Conservation (phyloP, 2,113 vertebrate genomes). For the Crotalus viridis region DNA sequence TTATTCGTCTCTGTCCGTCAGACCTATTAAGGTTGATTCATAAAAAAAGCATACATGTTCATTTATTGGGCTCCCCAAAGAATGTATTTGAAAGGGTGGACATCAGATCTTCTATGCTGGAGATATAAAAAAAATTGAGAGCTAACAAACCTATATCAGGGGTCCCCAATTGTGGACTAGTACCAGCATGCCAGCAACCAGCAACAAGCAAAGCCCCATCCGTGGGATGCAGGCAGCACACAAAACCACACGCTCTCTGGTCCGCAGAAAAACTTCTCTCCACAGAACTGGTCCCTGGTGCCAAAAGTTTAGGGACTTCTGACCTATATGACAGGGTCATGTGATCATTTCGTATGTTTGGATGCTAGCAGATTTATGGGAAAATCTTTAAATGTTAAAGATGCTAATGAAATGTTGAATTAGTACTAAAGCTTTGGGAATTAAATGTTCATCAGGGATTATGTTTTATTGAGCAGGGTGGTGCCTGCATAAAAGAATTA, state of each 20-base stretch:
- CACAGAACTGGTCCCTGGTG: too few relatives aligned
- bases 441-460: neutral
- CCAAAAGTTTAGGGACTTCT: too few relatives aligned
- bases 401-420: neutral
- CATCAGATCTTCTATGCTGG: neutral
- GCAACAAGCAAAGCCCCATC: too few relatives aligned
- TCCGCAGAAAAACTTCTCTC: too few relatives aligned
- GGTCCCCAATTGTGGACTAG: too few relatives aligned
- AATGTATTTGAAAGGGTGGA: neutral
- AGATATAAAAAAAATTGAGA: neutral
- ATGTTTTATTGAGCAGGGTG: neutral
- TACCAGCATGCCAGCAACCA: too few relatives aligned
- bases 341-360: neutral
- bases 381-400: neutral
- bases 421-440: neutral
- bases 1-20: too few relatives aligned
- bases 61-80: neutral
- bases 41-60: neutral
- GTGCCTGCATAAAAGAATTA: neutral
- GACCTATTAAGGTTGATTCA: neutral
- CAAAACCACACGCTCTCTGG: too few relatives aligned
- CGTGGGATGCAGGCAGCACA: too few relatives aligned
- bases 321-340: neutral
- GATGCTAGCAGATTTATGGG: neutral
- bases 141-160: neutral